These are phyloP conservation scores for Drosophila hamatofila DNA, from an alignment of 2,888 invertebrate species.

Conservation along the genomic window DNA sequence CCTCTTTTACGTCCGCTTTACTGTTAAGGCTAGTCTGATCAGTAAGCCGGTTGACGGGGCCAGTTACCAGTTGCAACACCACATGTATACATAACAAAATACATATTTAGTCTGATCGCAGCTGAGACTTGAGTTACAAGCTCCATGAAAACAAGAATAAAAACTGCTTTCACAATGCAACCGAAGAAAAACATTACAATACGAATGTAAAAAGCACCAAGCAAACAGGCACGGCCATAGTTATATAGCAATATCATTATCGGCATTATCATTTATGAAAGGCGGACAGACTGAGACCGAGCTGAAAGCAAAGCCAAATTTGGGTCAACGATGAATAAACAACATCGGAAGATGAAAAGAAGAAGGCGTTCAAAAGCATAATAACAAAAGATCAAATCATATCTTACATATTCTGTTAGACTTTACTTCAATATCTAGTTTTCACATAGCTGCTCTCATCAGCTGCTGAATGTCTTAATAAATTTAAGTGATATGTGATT, in stretches of 20 bases:
- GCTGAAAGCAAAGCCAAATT: slow-evolving; percentile 13
- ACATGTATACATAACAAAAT: slow-evolving; percentile 1
- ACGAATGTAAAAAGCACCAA: slow-evolving; percentile 1
- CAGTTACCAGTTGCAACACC: slow-evolving; percentile 3
- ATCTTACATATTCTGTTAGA: background rate
- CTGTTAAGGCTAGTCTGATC: slow-evolving; percentile 26
- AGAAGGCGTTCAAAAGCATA: background rate
- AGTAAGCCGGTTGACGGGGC: slow-evolving; percentile 7
- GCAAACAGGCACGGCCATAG: background rate
- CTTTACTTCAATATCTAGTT: background rate
- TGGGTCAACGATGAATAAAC: slow-evolving; percentile 13
- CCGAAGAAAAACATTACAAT: slow-evolving; percentile 17
- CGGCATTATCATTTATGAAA: slow-evolving; percentile 27
- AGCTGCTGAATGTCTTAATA: too few species aligned
- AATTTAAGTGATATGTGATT: too few species aligned
- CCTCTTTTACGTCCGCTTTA: slow-evolving; percentile 27
- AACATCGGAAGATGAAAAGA: background rate
- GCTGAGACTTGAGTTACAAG: background rate
- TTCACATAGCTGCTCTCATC: background rate
- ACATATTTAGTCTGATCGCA: slow-evolving; percentile 10
- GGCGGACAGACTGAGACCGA: slow-evolving; percentile 8
- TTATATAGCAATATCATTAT: background rate
- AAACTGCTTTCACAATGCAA: slow-evolving; percentile 52
- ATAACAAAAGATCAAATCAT: background rate
- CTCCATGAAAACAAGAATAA: slow-evolving; percentile 37